These are phyloP conservation scores for Diabrotica virgifera DNA, from an alignment of 1,140 invertebrate genomes.

Conservation along the genomic window DNA sequence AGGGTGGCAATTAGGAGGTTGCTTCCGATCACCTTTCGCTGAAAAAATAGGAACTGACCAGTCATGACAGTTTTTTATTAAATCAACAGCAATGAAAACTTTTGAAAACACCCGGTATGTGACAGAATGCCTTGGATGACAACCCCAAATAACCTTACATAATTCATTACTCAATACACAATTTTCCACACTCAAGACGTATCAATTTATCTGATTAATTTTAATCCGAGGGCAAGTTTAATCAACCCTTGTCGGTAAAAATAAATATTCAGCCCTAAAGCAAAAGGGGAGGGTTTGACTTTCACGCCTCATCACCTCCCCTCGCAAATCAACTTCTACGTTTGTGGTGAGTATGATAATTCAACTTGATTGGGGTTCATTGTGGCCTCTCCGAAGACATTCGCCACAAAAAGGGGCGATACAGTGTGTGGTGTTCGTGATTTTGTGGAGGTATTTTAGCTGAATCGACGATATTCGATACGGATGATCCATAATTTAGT, in stretches of 20 bases:
- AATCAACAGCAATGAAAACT: too few relatives aligned
- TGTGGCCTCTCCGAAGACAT: slow-evolving; percentile 3
- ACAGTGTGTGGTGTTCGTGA: background rate
- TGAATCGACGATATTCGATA: too few relatives aligned
- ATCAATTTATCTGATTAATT: slow-evolving; percentile 3
- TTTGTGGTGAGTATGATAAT: slow-evolving; percentile 16
- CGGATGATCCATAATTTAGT: too few relatives aligned
- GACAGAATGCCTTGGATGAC: too few relatives aligned
- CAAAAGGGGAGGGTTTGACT: slow-evolving; percentile 10
- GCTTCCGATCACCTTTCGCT: too few relatives aligned
- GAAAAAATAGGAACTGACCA: too few relatives aligned
- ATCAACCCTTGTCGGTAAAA: slow-evolving; percentile 7
- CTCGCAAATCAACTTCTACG: slow-evolving; percentile 15
- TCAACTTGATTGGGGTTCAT: slow-evolving; percentile 10
- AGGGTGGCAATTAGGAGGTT: too few relatives aligned
- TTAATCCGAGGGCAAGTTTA: slow-evolving; percentile 3
- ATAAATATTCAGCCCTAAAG: slow-evolving; percentile 6
- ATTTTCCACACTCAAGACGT: background rate
- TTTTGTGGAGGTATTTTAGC: too few relatives aligned
- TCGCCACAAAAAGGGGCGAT: background rate
- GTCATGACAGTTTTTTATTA: too few relatives aligned
- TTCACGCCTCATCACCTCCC: slow-evolving; percentile 15
- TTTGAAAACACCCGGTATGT: too few relatives aligned
- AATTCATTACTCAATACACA: background rate
- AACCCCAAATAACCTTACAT: too few relatives aligned